These are phyloP conservation scores for Gerris buenoi DNA, from an alignment of 1,140 invertebrate species.

Conservation along the genomic window DNA sequence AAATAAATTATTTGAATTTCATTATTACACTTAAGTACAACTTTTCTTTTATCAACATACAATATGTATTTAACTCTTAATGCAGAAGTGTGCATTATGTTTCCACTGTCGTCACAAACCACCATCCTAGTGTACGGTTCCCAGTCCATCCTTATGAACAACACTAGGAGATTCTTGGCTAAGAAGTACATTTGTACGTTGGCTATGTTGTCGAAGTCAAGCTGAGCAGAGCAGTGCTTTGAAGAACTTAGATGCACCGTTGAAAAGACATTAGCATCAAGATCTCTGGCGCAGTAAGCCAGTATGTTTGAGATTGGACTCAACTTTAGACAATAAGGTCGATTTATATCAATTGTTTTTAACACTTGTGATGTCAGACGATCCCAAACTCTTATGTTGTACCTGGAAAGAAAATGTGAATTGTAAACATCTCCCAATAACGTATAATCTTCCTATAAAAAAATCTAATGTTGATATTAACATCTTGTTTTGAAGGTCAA, in stretches of 20 bases:
- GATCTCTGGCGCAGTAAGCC: background rate
- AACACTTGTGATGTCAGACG: background rate
- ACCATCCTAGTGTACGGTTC: background rate
- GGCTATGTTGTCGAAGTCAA: background rate
- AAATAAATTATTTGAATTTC: slow-evolving; percentile 2
- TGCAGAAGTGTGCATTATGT: background rate
- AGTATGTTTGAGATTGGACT: background rate
- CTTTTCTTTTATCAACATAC: background rate
- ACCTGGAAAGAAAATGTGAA: background rate
- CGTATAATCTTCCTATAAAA: too few species aligned
- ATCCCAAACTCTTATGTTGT: background rate
- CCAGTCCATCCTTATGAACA: background rate
- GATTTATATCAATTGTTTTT: slow-evolving; percentile 1
- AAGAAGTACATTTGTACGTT: background rate
- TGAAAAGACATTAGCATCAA: background rate
- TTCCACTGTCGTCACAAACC: background rate
- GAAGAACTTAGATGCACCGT: background rate
- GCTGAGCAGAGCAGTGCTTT: background rate
- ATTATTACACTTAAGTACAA: background rate
- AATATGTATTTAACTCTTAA: background rate
- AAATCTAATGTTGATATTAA: too few species aligned
- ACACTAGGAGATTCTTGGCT: background rate
- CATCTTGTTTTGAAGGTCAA: too few species aligned
- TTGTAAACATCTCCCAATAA: too few species aligned
- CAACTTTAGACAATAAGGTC: background rate